Percentiles rank a stretch among this genome's conserved stretches.
phyloP scores from a whole-genome alignment of 2,797 vertebrate genomes.

The Catamblyrhynchus diadema region DNA sequence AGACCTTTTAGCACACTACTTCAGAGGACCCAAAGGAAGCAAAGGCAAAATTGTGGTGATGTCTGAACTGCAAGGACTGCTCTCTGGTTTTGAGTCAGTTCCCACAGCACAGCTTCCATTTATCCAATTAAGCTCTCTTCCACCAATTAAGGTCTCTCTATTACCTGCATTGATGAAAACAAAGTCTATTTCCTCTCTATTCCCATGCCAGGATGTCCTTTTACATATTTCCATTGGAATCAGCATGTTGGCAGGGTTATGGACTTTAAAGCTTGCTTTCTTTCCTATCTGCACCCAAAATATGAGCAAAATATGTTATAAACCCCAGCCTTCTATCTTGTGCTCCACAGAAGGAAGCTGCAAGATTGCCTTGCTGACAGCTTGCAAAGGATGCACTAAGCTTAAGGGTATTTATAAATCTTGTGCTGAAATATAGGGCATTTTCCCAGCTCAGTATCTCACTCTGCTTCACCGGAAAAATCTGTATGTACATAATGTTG shows the following conservation, averaged over 20 bases:
- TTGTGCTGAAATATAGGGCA: not conserved
- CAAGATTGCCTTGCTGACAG: not conserved
- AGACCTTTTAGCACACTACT: not conserved
- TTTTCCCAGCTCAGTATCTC: not conserved
- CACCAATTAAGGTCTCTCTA: not conserved
- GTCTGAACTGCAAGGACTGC: not conserved
- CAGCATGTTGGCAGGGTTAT: not conserved
- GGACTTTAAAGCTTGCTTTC: not conserved
- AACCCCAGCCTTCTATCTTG: not conserved
- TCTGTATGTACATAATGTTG: accelerated
- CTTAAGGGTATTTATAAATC: not conserved
- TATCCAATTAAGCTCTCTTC: not conserved
- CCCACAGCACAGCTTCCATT: not conserved
- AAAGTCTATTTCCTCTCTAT: not conserved
- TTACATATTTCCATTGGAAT: not conserved
- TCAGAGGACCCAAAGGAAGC: not conserved
- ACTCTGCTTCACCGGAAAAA: not conserved
- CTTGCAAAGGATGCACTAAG: not conserved
- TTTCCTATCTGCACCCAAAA: not conserved
- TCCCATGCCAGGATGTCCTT: not conserved
- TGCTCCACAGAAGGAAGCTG: not conserved
- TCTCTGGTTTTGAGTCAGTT: not conserved
- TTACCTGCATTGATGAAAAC: not conserved
- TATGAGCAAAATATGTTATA: not conserved
- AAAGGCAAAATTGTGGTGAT: not conserved